Evolutionary conservation across 2,113 vertebrate genomes (phyloP).

Genomic region (Mirza zaza): DNA sequence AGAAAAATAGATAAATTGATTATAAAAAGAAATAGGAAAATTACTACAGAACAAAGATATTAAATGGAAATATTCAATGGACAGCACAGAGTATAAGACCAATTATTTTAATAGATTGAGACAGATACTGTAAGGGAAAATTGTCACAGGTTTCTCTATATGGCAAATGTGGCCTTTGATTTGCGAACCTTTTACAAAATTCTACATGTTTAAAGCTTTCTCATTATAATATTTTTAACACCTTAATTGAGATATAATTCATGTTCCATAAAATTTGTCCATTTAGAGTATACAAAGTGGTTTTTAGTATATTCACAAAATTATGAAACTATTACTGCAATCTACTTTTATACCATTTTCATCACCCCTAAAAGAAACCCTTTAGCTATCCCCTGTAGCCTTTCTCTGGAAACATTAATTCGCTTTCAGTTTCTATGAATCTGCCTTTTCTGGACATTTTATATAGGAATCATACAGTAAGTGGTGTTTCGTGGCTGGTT

Average conservation of each 20-base stretch:
- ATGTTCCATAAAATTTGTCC: background rate
- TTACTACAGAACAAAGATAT: constrained; percentile 6
- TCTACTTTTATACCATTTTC: background rate
- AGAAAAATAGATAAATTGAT: constrained; percentile 54
- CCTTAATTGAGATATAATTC: background rate
- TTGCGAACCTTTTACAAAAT: background rate
- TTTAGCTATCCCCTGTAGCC: background rate
- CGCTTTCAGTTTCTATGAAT: background rate
- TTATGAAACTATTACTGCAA: background rate
- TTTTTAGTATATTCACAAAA: background rate
- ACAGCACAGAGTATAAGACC: background rate
- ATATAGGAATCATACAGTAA: background rate
- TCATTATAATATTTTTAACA: background rate
- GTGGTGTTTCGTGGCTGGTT: background rate
- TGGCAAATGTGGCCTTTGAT: background rate
- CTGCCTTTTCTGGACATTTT: background rate
- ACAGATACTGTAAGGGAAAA: background rate
- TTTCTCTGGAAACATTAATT: background rate
- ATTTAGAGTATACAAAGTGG: background rate
- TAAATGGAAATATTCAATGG: constrained; percentile 7
- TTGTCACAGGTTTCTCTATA: background rate
- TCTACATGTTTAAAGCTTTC: background rate
- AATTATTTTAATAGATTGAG: background rate
- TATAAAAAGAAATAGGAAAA: constrained; percentile 33
- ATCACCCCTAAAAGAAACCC: background rate